Evolutionary conservation across 2,113 vertebrate genomes (phyloP), one percentile per base, ranked within the genome.

Genomic region (Actinemys pallida): DNA sequence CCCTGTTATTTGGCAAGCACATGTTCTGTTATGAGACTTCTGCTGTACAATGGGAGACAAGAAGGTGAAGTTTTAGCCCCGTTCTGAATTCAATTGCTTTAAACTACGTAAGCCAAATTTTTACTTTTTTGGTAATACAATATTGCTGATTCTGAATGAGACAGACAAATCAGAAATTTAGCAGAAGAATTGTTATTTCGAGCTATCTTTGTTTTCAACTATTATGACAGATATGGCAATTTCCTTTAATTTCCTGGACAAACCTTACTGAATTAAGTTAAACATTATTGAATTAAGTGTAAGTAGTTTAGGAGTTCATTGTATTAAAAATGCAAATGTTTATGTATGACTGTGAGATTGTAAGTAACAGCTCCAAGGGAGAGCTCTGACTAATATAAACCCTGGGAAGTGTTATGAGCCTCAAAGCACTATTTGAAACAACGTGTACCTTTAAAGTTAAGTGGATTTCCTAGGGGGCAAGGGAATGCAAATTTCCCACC

Each of bases 111-210:
- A 39, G 31, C 8, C 39, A 92, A 95, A 92, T 75, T 19, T 86
- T 95, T 91, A 65, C 65, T 81, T 75, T 94, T 52, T 76, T 78
- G 27, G 59, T 53, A 72, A 85, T 2, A 75, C 10, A 88, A 86
- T 92, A 72, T n/a, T 62, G 14, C 59, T 56, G 62, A 11, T n/a
- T 86, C 35, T 87, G 54, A 84, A 62, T 56, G 78, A 95, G 62
- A 83, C n/a, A 82, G 59, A 82, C 22, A 83, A 95, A 95, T 75
- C 57, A 45, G 86, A 92, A 94, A 83, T 81, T 56, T 65, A 54
- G 75, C 62, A 84, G 81, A 84, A 88, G 83, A 75, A 27, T 35
- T n/a, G 10, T 2, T 91, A 52, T 93, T 95, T 95, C 45, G 84
- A 85, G 81, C 52, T 25, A 49, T 75, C 20, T 12, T n/a, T 87